phyloP scores from a whole-genome alignment of 2,113 vertebrate genomes.

The Scartelaos histophorus region DNA sequence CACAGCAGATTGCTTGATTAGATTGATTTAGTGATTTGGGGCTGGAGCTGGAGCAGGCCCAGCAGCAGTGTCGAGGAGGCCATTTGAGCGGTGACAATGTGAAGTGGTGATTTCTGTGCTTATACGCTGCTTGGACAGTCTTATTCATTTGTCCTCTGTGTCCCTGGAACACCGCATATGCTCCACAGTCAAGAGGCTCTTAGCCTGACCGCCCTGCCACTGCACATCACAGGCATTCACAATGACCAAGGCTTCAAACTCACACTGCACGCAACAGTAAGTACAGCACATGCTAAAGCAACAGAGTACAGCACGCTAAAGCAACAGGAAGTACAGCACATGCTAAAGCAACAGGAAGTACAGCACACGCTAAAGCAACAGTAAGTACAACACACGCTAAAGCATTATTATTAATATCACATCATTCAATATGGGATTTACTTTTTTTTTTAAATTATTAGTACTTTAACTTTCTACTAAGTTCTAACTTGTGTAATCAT shows the following conservation, averaged over 20 bases:
- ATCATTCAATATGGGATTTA: too few species aligned
- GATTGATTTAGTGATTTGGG: constrained; percentile 67
- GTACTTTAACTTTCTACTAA: too few species aligned
- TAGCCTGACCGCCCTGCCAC: constrained; percentile 26
- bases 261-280: background rate
- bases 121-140: constrained; percentile 15
- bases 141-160: constrained; percentile 65
- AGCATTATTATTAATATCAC: too few species aligned
- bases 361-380: background rate
- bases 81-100: constrained; percentile 62
- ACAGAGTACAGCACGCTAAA: too few species aligned
- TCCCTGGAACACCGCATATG: constrained; percentile 49
- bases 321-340: background rate
- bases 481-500: too few species aligned
- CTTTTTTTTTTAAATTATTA: too few species aligned
- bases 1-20: constrained; percentile 62
- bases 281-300: too few species aligned
- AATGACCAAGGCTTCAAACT: background rate
- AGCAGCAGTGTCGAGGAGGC: constrained; percentile 59
- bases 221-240: constrained; percentile 17
- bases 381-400: background rate
- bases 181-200: constrained; percentile 33
- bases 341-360: background rate
- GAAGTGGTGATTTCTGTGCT: constrained; percentile 26
- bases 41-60: constrained; percentile 59